These are phyloP conservation scores for Stegastes partitus DNA, from an alignment of 2,113 vertebrate species.

Conservation along the genomic window DNA sequence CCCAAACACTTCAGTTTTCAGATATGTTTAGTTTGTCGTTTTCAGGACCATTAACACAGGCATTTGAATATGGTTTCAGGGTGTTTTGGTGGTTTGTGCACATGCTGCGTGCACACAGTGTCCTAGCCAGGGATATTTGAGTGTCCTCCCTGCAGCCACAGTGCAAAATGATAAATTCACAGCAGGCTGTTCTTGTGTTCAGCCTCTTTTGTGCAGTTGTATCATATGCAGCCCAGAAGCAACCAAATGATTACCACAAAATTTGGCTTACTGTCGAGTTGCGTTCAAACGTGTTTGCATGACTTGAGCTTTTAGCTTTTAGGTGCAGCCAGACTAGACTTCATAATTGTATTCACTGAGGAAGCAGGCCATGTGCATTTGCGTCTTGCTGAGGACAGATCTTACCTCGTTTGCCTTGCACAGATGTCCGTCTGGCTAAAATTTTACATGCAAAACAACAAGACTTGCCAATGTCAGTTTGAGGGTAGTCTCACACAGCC, in stretches of 20 bases:
- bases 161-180: background rate
- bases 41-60: too few relatives aligned
- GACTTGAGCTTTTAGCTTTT: background rate
- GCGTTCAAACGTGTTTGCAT: background rate
- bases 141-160: background rate
- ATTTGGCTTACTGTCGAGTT: conserved; percentile 5
- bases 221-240: background rate
- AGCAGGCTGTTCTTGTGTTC: background rate
- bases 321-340: background rate
- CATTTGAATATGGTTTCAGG: too few relatives aligned
- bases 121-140: too few relatives aligned
- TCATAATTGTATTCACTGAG: conserved; percentile 5
- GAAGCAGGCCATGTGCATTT: background rate
- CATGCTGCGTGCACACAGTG: background rate
- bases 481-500: background rate
- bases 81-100: background rate
- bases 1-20: too few relatives aligned
- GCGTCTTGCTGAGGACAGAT: background rate
- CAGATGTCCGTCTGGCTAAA: background rate
- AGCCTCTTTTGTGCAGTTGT: background rate
- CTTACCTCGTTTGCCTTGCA: background rate
- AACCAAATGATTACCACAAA: background rate
- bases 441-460: conserved; percentile 32
- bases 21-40: too few relatives aligned
- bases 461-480: background rate